Percentiles rank a stretch among this genome's conserved stretches.
These are phyloP conservation scores for Ophioninae sp. DNA, from an alignment of 2,888 invertebrate species.

Conservation along the genomic window DNA sequence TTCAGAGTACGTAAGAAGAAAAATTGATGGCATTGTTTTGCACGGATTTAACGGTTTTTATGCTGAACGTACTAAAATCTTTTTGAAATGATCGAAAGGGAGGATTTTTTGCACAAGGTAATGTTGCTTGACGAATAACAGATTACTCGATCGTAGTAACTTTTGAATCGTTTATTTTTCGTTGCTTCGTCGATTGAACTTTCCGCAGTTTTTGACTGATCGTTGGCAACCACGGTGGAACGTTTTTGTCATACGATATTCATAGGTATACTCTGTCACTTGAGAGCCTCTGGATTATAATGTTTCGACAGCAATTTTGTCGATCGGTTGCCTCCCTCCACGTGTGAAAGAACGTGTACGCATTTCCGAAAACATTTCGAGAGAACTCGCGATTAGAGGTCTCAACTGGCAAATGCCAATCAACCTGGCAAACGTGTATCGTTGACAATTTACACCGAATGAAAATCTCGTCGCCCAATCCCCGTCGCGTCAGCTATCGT, in stretches of 20 bases:
- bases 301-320: constrained; percentile 43
- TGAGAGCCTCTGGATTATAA: constrained; percentile 34
- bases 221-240: constrained; percentile 27
- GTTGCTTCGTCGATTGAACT: background rate
- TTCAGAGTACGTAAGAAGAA: constrained; percentile 73
- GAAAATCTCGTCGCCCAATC: background rate
- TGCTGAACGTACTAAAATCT: background rate
- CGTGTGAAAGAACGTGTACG: background rate
- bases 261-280: constrained; percentile 37
- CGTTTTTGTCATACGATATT: constrained; percentile 7
- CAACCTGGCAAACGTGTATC: constrained; percentile 33
- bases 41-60: background rate
- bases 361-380: constrained; percentile 32
- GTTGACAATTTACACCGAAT: constrained; percentile 28
- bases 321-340: constrained; percentile 28
- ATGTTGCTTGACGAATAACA: background rate
- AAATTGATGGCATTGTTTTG: background rate
- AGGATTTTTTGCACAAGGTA: too few relatives aligned
- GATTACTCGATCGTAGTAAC: background rate
- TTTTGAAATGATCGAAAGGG: too few relatives aligned
- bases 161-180: background rate
- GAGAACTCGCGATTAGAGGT: constrained; percentile 28
- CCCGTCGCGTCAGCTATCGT: background rate
- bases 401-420: constrained; percentile 53
- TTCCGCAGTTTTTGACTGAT: background rate